Percentiles rank a stretch among this genome's conserved stretches.
These are phyloP conservation scores for Solenopsis invicta DNA, from an alignment of 1,140 invertebrate genomes.

Conservation along the genomic window DNA sequence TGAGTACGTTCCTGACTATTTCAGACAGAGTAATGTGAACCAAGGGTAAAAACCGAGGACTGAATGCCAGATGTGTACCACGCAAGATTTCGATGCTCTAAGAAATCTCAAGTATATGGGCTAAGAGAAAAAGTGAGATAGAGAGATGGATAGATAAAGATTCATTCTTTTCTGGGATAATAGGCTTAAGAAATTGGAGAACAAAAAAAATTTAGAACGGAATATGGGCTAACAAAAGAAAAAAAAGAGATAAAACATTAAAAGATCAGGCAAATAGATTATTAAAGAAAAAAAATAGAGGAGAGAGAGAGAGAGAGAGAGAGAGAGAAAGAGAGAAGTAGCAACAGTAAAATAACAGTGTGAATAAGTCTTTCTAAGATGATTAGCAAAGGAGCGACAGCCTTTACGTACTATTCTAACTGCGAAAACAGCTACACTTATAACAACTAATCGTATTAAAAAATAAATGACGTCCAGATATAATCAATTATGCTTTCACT, in stretches of 20 bases:
- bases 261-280: neutral
- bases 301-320: neutral
- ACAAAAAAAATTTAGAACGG: neutral
- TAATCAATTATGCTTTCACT: neutral
- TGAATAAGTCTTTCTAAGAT: slow-evolving; percentile 65
- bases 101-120: slow-evolving; percentile 21
- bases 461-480: neutral
- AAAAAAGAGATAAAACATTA: neutral
- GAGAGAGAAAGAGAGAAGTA: neutral
- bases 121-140: neutral
- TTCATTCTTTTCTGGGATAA: neutral
- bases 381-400: slow-evolving; percentile 57
- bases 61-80: slow-evolving; percentile 61
- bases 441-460: slow-evolving; percentile 16
- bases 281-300: neutral
- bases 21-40: neutral
- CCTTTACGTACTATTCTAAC: neutral
- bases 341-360: slow-evolving; percentile 20
- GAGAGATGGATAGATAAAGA: neutral
- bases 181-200: neutral
- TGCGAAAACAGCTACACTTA: neutral
- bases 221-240: too few relatives aligned
- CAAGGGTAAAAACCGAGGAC: slow-evolving; percentile 34
- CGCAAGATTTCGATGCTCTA: neutral
- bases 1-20: neutral